Conservation (phyloP, 2,113 vertebrate species). For the Mus musculus region GRCm39 chr6:148344001-148344500, state of each 20-base stretch:
- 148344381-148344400: background rate
- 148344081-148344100: background rate
- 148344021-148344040: conserved; percentile 54
- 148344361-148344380: background rate
- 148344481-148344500: background rate
- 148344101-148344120: background rate
- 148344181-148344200: background rate
- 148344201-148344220: background rate
- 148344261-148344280: conserved; percentile 13
- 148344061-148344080: background rate
- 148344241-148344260: background rate
- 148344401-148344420: background rate
- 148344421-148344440: too few species aligned
- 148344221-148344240: background rate
- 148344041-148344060: background rate
- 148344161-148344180: background rate
- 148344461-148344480: background rate
- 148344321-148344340: conserved; percentile 84
- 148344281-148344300: background rate
- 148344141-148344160: background rate
- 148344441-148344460: background rate
- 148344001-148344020: background rate
- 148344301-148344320: background rate
- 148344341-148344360: conserved; percentile 7
- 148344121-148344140: background rate